phyloP scores from a whole-genome alignment of 1,140 invertebrate genomes.

The Rhysida immarginata region DNA sequence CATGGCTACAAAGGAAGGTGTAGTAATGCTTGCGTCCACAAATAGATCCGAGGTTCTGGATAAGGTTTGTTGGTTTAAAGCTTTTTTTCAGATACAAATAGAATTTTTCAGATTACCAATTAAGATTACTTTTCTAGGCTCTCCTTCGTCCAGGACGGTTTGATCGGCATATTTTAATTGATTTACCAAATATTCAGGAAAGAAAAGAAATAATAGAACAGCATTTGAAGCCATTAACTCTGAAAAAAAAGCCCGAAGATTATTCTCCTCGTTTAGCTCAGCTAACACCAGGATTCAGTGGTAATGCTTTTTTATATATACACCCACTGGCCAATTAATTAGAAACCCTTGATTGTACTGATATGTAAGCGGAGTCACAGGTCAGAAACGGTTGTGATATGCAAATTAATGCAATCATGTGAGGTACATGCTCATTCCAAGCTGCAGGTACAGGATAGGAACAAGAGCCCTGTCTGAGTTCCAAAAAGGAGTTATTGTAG shows the following conservation, averaged over 20 bases:
- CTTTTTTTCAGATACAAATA: background rate
- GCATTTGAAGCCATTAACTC: conserved; percentile 66
- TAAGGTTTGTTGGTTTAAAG: conserved; percentile 41
- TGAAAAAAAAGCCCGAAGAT: conserved; percentile 44
- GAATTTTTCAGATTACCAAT: background rate
- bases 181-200: conserved; percentile 77
- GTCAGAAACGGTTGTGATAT: too few relatives aligned
- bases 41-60: conserved; percentile 93
- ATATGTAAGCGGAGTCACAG: too few relatives aligned
- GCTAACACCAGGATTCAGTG: conserved; percentile 75
- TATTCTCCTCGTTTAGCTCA: conserved; percentile 64
- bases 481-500: too few relatives aligned
- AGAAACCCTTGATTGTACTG: too few relatives aligned
- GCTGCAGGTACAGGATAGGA: too few relatives aligned
- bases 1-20: conserved; percentile 78
- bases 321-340: too few relatives aligned
- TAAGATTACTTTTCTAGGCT: conserved; percentile 38
- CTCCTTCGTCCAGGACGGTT: conserved; percentile 85
- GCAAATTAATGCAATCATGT: too few relatives aligned
- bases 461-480: too few relatives aligned
- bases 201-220: conserved; percentile 85
- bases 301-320: too few relatives aligned
- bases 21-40: conserved; percentile 89
- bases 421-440: too few relatives aligned
- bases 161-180: conserved; percentile 91